Evolutionary conservation across 2,888 invertebrate species (phyloP), one percentile per base, ranked within the genome.

Genomic region (Brachypterus glaber): DNA sequence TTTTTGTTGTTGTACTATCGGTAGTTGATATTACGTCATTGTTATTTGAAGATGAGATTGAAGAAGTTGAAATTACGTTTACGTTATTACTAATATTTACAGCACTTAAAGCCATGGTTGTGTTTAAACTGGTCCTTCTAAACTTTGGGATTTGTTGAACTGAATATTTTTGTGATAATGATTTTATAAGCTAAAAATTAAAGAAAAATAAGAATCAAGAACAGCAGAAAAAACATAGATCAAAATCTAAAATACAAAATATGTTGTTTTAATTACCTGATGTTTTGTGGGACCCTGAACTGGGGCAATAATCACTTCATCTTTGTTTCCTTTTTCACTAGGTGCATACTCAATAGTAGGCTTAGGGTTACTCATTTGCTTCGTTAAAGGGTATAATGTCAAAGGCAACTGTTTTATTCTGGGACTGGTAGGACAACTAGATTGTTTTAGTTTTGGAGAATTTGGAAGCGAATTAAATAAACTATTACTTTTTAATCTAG

Each of bases 361-460:
- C 49, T 70, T 76, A 2, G 76, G 76, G 16, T 76, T 75, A 25
- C 72, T 69, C 3, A 76, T 70, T 42, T 76, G 76, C 51, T 76
- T 69, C 35, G 75, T 74, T 39, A 77, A 57, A 1, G 76, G 74
- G 45, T 75, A 75, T 33, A 66, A 52, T 13, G 63, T 68, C 35
- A 71, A 52, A 9, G 70, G 63, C 37, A 77, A 71, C 57, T 79
- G 73, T 58, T 80, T 80, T 45, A 79, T 71, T 49, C 79, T 70
- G 3, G 79, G 77, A 40, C 77, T 77, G 17, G 77, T 74, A 17
- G 78, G 64, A 25, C 79, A 79, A 17, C 80, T 79, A 2, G 79
- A 77, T 55, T 74, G 78, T 59, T 80, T 82, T 57, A 80, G 72
- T 54, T 79, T 69, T 1, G 86, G 85, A 1, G 85, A 84, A 21